A percentile compares a stretch with the other conserved stretches of the same genome.
These are phyloP conservation scores for Sciaenops ocellatus DNA, from an alignment of 2,797 vertebrate species.

Conservation along the genomic window DNA sequence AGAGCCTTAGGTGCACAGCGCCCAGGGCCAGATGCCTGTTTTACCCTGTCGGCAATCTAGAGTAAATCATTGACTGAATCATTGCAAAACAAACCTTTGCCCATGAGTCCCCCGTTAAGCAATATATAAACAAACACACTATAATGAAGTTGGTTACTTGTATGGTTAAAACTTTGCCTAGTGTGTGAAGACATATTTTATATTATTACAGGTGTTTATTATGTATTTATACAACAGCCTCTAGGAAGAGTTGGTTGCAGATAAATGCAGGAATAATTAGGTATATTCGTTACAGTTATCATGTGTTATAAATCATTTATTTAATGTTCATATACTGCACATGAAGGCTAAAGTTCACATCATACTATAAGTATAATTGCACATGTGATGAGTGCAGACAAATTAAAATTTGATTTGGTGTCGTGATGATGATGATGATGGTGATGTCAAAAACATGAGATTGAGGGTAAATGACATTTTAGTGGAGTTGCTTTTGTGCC, in stretches of 20 bases:
- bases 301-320: background rate
- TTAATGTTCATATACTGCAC: background rate
- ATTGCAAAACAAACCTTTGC: background rate
- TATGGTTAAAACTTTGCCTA: too few relatives aligned
- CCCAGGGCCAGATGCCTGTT: background rate
- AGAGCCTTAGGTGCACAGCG: too few relatives aligned
- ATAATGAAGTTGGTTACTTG: background rate
- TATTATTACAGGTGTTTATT: too few relatives aligned
- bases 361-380: background rate
- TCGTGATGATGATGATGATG: background rate
- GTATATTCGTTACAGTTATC: too few relatives aligned
- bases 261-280: too few relatives aligned
- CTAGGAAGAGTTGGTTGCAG: too few relatives aligned
- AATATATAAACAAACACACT: background rate
- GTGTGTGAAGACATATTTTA: too few relatives aligned
- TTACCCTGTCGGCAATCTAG: background rate
- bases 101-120: too few relatives aligned
- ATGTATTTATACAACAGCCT: too few relatives aligned
- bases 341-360: background rate
- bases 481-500: background rate
- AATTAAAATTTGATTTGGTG: constrained; percentile 25
- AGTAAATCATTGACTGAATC: background rate
- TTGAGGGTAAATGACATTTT: constrained; percentile 16
- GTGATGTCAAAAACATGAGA: constrained; percentile 22
- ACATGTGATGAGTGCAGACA: background rate